A percentile compares a stretch with the other conserved stretches of the same genome.
phyloP scores from a whole-genome alignment of 2,797 vertebrate species.

The Poeciliopsis infans region DNA sequence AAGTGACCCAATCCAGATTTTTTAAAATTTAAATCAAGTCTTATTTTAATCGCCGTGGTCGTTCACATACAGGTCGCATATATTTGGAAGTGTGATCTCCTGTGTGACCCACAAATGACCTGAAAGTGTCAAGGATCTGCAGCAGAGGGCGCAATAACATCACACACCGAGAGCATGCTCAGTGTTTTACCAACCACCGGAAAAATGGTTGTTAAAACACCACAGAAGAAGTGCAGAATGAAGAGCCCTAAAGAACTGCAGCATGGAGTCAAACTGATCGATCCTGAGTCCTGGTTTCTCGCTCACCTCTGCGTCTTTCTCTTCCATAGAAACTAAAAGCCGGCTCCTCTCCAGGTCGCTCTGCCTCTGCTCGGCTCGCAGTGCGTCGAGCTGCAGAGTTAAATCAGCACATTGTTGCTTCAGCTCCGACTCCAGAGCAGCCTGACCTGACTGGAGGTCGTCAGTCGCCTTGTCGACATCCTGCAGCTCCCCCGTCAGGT shows the following conservation, averaged over 20 bases:
- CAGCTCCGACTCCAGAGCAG: constrained; percentile 43
- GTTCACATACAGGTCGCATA: too few species aligned
- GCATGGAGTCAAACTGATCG: not conserved
- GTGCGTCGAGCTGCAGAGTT: constrained; percentile 44
- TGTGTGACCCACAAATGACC: too few species aligned
- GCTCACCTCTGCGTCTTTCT: constrained; percentile 72
- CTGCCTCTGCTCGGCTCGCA: constrained; percentile 61
- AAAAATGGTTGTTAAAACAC: too few species aligned
- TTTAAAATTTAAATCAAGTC: too few species aligned
- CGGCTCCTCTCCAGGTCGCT: constrained; percentile 61
- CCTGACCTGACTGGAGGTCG: constrained; percentile 55
- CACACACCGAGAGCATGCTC: too few species aligned
- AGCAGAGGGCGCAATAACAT: too few species aligned
- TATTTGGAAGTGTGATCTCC: too few species aligned
- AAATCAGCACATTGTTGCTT: constrained; percentile 29
- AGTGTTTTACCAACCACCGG: too few species aligned
- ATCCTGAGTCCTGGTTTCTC: not conserved
- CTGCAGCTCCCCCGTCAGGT: constrained; percentile 59
- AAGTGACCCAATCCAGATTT: too few species aligned
- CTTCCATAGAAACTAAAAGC: constrained; percentile 57
- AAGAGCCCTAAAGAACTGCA: not conserved
- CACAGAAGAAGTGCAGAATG: not conserved
- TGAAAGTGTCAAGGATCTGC: too few species aligned
- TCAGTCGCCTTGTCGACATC: constrained; percentile 44
- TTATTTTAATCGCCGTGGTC: too few species aligned